These are phyloP conservation scores for Glaucopsyche alexis DNA, from an alignment of 2,888 invertebrate species.

Conservation along the genomic window DNA sequence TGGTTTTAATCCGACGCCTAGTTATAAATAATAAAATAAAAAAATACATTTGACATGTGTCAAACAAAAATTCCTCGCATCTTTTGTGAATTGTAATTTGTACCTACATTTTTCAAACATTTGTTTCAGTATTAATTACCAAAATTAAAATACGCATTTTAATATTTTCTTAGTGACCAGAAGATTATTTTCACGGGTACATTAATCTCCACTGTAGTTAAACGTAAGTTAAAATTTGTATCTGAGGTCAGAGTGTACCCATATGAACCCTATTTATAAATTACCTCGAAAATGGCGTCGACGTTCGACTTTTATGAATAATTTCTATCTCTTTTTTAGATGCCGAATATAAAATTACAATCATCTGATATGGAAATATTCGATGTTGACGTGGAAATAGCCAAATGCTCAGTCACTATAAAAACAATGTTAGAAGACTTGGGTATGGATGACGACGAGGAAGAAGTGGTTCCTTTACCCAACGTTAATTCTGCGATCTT, in stretches of 20 bases:
- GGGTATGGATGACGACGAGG: conserved; percentile 94
- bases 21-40: no score
- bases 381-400: conserved; percentile 97
- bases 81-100: neutral
- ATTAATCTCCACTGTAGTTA: neutral
- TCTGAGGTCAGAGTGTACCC: no score
- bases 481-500: conserved; percentile 98
- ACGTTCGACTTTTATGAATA: neutral
- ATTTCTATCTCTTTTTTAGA: conserved; percentile 72
- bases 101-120: neutral
- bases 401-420: conserved; percentile 98
- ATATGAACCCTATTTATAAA: conserved; percentile 2
- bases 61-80: neutral
- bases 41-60: neutral
- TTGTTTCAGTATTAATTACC: neutral
- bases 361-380: conserved; percentile 97
- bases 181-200: neutral
- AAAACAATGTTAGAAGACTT: conserved; percentile 98
- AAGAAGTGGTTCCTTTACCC: conserved; percentile 96
- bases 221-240: neutral
- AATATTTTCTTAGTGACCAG: neutral
- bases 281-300: conserved; percentile 23
- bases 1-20: no score
- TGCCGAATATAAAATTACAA: conserved; percentile 96
- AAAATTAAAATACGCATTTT: neutral